Conservation (phyloP, 2,113 vertebrate genomes). For the Carassius carassius region DNA sequence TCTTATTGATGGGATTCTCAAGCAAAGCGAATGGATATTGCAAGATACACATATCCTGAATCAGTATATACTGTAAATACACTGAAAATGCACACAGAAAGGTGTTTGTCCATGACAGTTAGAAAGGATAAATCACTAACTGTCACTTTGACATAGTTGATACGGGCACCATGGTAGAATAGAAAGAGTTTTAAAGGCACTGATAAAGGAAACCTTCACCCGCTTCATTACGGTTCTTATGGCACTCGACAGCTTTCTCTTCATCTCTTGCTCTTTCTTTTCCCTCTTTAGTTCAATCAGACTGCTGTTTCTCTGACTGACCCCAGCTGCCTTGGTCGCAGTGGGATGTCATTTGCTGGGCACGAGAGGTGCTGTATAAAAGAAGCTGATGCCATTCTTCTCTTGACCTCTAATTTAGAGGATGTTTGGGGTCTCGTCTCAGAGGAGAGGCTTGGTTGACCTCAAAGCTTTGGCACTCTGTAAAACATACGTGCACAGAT, state of each 20-base stretch:
- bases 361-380: conserved; percentile 29
- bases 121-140: conserved; percentile 5
- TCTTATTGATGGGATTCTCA: conserved; percentile 15
- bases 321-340: conserved; percentile 21
- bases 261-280: conserved; percentile 10
- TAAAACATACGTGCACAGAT: conserved; percentile 39
- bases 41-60: not conserved
- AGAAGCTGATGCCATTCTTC: conserved; percentile 36
- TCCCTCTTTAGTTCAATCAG: conserved; percentile 31
- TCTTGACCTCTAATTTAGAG: conserved; percentile 46
- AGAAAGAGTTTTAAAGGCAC: not conserved
- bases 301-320: conserved; percentile 23
- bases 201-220: not conserved
- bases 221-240: not conserved
- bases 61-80: not conserved
- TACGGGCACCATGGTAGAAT: not conserved
- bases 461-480: conserved; percentile 44
- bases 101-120: not conserved
- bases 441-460: conserved; percentile 27
- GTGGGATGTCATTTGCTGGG: conserved; percentile 38
- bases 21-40: not conserved
- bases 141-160: not conserved
- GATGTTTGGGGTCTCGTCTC: conserved; percentile 33
- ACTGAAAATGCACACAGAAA: not conserved
- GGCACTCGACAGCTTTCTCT: conserved; percentile 13